Evolutionary conservation across 2,113 vertebrate species (phyloP), one percentile per base, ranked within the genome.

Genomic region (Sitta europaea): DNA sequence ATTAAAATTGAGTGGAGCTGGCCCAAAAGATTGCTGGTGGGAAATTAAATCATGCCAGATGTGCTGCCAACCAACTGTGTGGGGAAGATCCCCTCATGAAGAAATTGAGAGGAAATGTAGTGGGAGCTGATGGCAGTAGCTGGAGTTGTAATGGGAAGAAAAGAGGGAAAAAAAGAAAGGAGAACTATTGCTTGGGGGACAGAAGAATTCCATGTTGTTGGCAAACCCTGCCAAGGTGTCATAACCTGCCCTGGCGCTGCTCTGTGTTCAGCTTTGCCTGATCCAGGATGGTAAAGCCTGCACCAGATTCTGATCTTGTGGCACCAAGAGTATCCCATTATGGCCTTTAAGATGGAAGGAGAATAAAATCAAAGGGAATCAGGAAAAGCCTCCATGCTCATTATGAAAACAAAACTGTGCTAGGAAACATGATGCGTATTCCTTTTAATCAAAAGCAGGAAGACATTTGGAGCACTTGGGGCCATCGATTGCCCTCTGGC

Each of bases 391-490:
- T 95, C 65, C 93, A 66, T 77, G 72, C 73, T 96, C 93, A 85
- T 86, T 89, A 94, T 83, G 86, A 93, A 95, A 92, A 96, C 80
- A 91, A 72, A 92, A 91, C 72, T 75, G 43, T 93, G 63, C 68
- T 93, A 79, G 78, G 94, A 97, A 97, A 93, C 62, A 84, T 35
- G 77, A 68, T 90, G 81, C 48, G 86, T 92, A 95, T 80, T 97
- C 54, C 70, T 93, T 92, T 89, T 95, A 97, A 97, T 97, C 91
- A 96, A 93, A 96, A 92, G 95, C 92, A 97, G 94, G 95, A 96
- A 94, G 90, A 58, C 89, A 95, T 92, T 92, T 93, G 88, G 57
- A 95, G 92, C 71, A 92, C 94, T 86, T 62, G 90, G 83, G 86
- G 77, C 92, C 85, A 76, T 68, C 88, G 6, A 72, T 73, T 84